phyloP scores from a whole-genome alignment of 53 echinoderm and acorn worm genomes.

The Hippasteria phrygiana region DNA sequence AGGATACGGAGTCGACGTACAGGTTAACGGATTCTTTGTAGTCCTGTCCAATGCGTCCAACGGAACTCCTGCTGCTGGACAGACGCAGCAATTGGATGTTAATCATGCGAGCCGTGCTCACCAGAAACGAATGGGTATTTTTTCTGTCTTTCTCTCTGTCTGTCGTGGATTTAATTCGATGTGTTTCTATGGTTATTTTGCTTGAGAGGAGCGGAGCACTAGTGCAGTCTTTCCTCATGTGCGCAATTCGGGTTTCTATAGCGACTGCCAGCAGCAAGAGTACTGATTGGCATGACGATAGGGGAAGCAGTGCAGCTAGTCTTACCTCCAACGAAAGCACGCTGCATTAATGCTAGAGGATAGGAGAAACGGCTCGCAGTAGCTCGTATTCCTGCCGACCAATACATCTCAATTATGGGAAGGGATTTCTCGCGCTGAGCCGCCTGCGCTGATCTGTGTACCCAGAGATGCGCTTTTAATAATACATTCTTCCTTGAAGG shows the following conservation, averaged over 20 bases:
- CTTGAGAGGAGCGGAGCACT: not conserved
- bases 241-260: conserved; percentile 48
- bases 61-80: not conserved
- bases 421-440: not conserved
- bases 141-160: not conserved
- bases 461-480: not conserved
- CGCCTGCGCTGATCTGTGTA: not conserved
- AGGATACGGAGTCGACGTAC: too few species aligned
- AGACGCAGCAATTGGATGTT: not conserved
- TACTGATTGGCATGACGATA: not conserved
- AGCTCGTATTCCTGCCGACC: not conserved
- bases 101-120: conserved; percentile 3
- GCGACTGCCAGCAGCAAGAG: conserved; percentile 15
- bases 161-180: conserved; percentile 37
- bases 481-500: not conserved
- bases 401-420: not conserved
- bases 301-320: too few species aligned
- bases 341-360: not conserved
- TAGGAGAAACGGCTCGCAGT: not conserved
- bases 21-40: too few species aligned
- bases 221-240: not conserved
- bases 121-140: not conserved
- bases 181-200: conserved; percentile 19
- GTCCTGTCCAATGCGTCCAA: too few species aligned
- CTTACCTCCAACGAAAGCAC: not conserved